Evolutionary conservation across 2,888 invertebrate species (phyloP).

Genomic region (Drosophila kambysellisi): DNA sequence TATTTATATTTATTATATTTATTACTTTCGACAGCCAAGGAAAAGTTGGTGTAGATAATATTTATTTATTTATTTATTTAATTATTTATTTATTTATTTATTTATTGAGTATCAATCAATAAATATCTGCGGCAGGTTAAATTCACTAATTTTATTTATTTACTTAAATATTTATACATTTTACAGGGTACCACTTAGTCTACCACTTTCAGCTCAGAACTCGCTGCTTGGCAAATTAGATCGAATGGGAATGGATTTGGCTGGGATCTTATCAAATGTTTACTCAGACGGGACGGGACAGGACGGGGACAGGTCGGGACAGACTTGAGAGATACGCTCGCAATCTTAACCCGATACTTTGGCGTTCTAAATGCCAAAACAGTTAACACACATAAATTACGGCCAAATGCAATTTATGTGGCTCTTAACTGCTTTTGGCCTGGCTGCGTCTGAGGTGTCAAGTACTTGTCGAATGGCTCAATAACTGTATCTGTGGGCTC

Average conservation of each 20-base stretch:
- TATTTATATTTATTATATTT: too few species aligned
- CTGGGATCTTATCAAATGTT: conserved; percentile 17
- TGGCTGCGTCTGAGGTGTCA: conserved; percentile 23
- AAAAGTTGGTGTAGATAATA: not conserved
- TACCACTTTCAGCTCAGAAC: not conserved
- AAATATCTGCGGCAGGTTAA: too few species aligned
- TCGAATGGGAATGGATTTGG: conserved; percentile 11
- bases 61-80: not conserved
- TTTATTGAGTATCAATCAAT: not conserved
- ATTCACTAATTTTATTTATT: too few species aligned
- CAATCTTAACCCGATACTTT: conserved; percentile 20
- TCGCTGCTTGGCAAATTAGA: not conserved
- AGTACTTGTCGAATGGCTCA: conserved; percentile 31
- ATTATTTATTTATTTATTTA: not conserved
- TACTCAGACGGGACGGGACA: not conserved
- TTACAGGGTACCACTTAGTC: too few species aligned
- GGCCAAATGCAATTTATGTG: conserved; percentile 20
- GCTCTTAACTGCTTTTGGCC: conserved; percentile 1
- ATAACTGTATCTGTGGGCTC: not conserved
- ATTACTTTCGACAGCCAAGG: not conserved
- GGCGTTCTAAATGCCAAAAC: conserved; percentile 23
- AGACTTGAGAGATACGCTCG: conserved; percentile 5
- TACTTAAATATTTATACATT: too few species aligned
- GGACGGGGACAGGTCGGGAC: not conserved
- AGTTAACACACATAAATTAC: conserved; percentile 17